These are phyloP conservation scores for Pelodytes ibericus DNA, from an alignment of 2,797 vertebrate genomes.

Conservation along the genomic window DNA sequence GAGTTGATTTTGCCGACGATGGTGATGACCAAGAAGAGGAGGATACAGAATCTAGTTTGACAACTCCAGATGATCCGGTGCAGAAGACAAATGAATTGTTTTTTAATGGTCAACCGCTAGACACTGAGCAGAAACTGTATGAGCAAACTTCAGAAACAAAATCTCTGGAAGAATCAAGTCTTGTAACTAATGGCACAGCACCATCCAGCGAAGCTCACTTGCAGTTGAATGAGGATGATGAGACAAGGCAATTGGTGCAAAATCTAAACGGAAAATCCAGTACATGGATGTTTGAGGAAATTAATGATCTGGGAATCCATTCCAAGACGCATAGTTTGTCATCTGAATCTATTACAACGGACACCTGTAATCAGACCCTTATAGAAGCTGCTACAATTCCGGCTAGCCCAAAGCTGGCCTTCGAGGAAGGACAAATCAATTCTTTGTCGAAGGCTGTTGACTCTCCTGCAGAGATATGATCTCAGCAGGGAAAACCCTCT, in stretches of 20 bases:
- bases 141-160: slow-evolving; percentile 62
- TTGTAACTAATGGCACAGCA: neutral
- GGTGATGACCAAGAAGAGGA: slow-evolving; percentile 39
- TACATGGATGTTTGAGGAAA: slow-evolving; percentile 81
- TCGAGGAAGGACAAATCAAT: slow-evolving; percentile 78
- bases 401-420: slow-evolving; percentile 75
- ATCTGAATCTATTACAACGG: slow-evolving; percentile 70
- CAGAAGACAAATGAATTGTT: slow-evolving; percentile 61
- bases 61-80: slow-evolving; percentile 37
- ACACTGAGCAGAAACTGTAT: slow-evolving; percentile 71
- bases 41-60: neutral
- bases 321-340: slow-evolving; percentile 66
- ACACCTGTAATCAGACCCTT: slow-evolving; percentile 72
- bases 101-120: slow-evolving; percentile 72
- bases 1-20: slow-evolving; percentile 47
- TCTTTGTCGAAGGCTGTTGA: slow-evolving; percentile 81
- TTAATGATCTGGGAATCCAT: slow-evolving; percentile 77
- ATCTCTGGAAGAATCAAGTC: slow-evolving; percentile 64
- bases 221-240: slow-evolving; percentile 71
- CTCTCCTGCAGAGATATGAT: slow-evolving; percentile 76
- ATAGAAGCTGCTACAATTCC: slow-evolving; percentile 75
- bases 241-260: slow-evolving; percentile 64
- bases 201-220: slow-evolving; percentile 62
- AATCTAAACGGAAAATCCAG: slow-evolving; percentile 79
- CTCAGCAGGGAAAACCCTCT: slow-evolving; percentile 58